Evolutionary conservation across 2,797 vertebrate species (phyloP), one percentile per base, ranked within the genome.

Genomic region (Channallabes apus): DNA sequence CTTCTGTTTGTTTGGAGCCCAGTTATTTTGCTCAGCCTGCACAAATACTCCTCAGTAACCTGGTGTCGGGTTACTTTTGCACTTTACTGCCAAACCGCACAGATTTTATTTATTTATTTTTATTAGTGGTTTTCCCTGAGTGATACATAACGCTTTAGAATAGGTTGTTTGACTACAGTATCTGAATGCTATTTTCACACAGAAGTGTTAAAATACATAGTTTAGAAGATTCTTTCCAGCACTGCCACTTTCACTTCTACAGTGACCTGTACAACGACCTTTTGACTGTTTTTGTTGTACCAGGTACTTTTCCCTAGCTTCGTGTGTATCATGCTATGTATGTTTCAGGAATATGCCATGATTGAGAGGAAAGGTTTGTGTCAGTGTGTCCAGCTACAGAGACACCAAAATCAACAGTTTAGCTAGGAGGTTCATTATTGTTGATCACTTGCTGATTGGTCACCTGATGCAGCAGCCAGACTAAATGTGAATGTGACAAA

Each of bases 201-300:
- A 11, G 72, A 86, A 82, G 59, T 86, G 59, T 54, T 51, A 82
- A 54, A 62, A 38, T 67, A 54, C 22, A 12, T 32, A 20, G 1
- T 51, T 65, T 27, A 54, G 29, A 67, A 62, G 59, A 41, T 72
- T 80, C 24, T 54, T 78, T 86, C 84, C 64, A 68, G 78, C 71
- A 51, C 6, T 38, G 58, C 12, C 7, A 15, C 18, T 84, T 41
- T 87, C 82, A 84, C 82, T 87, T 87, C 86, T 87, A 35, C 54
- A 79, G 62, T 38, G 29, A 72, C 41, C 81, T 51, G 20, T 46
- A 77, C 35, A 59, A 68, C 18, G n/a, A 54, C 5, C n/a, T n/a
- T 20, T 68, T 86, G n/a, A 0, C 54, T 68, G 51, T 73, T 41
- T 65, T 35, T 68, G 22, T 82, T 64, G 46, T 54, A 27, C 35